Evolutionary conservation across 2,113 vertebrate species (phyloP).

Genomic region (Leptobrachium leishanense): DNA sequence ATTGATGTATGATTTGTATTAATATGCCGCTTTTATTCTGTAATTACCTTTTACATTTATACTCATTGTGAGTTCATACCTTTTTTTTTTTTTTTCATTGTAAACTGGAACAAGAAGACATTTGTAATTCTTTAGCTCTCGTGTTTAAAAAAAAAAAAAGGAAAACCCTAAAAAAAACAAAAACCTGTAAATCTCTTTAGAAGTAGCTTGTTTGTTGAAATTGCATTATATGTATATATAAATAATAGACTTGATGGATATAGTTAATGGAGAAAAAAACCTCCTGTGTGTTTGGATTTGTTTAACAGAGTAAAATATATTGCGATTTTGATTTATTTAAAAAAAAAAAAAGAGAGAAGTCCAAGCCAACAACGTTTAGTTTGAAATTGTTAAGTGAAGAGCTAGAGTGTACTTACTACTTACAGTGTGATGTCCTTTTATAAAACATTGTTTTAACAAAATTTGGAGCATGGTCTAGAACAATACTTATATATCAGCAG

Average conservation of each 20-base stretch:
- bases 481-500: neutral
- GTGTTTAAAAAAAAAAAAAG: conserved; percentile 43
- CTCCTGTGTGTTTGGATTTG: neutral
- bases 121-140: conserved; percentile 42
- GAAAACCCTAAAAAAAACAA: too few relatives aligned
- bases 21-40: conserved; percentile 64
- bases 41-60: conserved; percentile 61
- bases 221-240: conserved; percentile 11
- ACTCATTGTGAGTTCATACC: conserved; percentile 58
- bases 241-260: neutral
- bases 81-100: conserved; percentile 49
- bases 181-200: conserved; percentile 38
- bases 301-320: neutral
- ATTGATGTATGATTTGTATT: conserved; percentile 63
- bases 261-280: neutral
- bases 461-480: conserved; percentile 17
- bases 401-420: neutral
- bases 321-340: neutral
- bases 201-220: conserved; percentile 47
- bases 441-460: neutral
- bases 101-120: conserved; percentile 60
- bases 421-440: neutral
- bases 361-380: neutral
- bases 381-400: neutral
- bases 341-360: neutral